These are phyloP conservation scores for Cryptoblepharus egeriae DNA, from an alignment of 2,797 vertebrate genomes.

Conservation along the genomic window DNA sequence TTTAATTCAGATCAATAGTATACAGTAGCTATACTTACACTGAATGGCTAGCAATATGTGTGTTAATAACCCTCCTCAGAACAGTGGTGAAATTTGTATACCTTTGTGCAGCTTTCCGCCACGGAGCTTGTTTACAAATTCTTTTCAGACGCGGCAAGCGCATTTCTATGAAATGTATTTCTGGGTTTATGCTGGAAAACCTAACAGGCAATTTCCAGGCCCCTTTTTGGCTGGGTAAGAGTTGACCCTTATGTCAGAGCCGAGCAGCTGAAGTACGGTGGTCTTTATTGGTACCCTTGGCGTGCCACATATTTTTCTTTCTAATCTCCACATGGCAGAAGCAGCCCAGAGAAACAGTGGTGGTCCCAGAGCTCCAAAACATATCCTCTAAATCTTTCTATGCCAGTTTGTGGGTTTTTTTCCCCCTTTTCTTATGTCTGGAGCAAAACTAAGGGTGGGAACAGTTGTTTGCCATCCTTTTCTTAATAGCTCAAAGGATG, in stretches of 20 bases:
- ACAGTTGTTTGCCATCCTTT: neutral
- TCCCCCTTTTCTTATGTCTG: neutral
- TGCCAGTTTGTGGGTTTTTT: slow-evolving; percentile 8
- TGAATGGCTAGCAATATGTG: neutral
- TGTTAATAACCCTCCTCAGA: neutral
- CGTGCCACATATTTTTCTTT: neutral
- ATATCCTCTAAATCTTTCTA: slow-evolving; percentile 21
- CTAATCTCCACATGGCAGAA: neutral
- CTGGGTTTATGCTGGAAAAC: neutral
- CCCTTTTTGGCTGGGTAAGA: neutral
- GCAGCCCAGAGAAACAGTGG: slow-evolving; percentile 10
- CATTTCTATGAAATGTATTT: neutral
- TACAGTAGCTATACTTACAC: no score
- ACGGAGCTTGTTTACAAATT: no score
- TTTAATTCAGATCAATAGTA: neutral
- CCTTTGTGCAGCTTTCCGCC: neutral
- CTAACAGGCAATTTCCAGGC: neutral
- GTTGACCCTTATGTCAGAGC: neutral
- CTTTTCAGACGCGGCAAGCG: neutral
- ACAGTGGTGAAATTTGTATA: neutral
- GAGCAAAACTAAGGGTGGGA: slow-evolving; percentile 38
- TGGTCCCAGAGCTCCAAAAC: neutral
- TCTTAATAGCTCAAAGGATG: slow-evolving; percentile 6
- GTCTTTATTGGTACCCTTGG: neutral
- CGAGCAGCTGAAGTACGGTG: neutral